Percentiles rank a stretch among this genome's conserved stretches.
These are phyloP conservation scores for Sceloporus tristichus DNA, from an alignment of 2,113 vertebrate genomes.

Conservation along the genomic window DNA sequence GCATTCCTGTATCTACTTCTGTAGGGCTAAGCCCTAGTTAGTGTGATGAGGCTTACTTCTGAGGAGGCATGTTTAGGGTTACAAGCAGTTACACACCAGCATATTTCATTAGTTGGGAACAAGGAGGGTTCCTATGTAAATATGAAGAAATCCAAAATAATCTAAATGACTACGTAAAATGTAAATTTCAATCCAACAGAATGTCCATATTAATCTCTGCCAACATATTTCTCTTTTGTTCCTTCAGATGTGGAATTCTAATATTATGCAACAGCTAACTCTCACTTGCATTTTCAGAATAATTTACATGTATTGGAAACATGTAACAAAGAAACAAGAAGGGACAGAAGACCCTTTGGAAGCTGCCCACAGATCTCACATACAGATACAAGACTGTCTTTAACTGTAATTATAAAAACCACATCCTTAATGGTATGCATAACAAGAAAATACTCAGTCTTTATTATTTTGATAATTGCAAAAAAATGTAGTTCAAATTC, in stretches of 20 bases:
- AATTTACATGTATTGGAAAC: constrained; percentile 66
- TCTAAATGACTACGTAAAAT: constrained; percentile 57
- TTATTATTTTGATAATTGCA: not conserved
- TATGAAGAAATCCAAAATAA: constrained; percentile 34
- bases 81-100: too few species aligned
- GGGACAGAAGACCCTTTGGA: constrained; percentile 37
- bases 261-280: constrained; percentile 63
- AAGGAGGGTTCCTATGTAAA: too few species aligned
- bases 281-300: constrained; percentile 79
- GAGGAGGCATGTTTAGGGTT: too few species aligned
- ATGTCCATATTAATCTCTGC: constrained; percentile 53
- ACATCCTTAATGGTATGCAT: constrained; percentile 41
- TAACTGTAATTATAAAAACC: constrained; percentile 49
- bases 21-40: too few species aligned
- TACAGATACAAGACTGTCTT: constrained; percentile 63
- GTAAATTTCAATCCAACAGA: constrained; percentile 61
- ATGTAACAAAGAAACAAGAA: constrained; percentile 52
- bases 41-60: too few species aligned
- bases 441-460: not conserved
- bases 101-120: not conserved
- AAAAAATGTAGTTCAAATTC: not conserved
- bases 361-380: constrained; percentile 57
- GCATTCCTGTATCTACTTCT: too few species aligned
- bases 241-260: constrained; percentile 49
- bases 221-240: constrained; percentile 58